These are phyloP conservation scores for Anseranas semipalmata DNA, from an alignment of 2,113 vertebrate species.

Conservation along the genomic window DNA sequence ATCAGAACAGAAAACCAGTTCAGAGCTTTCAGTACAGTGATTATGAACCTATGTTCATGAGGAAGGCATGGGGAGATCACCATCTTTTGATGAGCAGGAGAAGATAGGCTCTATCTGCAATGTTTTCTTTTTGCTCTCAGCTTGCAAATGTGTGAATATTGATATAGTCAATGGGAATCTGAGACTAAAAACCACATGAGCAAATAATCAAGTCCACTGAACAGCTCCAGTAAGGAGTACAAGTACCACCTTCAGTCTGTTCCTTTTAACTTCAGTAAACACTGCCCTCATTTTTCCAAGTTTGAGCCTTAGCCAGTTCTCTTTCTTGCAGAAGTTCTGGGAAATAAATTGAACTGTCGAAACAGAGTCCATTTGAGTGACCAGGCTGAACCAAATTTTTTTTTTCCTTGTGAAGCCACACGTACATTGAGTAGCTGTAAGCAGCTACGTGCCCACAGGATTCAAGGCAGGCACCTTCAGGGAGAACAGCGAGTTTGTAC, in stretches of 20 bases:
- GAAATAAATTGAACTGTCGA: conserved; percentile 6
- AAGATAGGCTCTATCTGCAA: not conserved
- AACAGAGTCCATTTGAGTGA: not conserved
- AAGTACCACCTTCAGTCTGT: not conserved
- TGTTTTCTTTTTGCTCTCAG: not conserved
- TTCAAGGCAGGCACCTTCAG: not conserved
- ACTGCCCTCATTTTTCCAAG: conserved; percentile 16
- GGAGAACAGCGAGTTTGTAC: not conserved
- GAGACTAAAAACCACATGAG: not conserved
- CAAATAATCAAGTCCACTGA: not conserved
- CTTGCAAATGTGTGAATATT: not conserved
- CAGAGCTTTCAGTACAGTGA: not conserved
- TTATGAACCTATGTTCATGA: not conserved
- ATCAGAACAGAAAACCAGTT: not conserved
- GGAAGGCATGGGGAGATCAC: not conserved
- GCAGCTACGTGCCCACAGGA: not conserved
- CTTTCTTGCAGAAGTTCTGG: not conserved
- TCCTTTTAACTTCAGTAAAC: conserved; percentile 8
- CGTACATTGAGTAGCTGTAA: not conserved
- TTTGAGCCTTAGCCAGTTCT: conserved; percentile 1
- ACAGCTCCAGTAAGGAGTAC: not conserved
- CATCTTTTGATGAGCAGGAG: not conserved
- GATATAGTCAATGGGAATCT: not conserved
- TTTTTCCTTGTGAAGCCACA: not conserved
- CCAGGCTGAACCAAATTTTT: not conserved